Evolutionary conservation across 1,140 invertebrate genomes (phyloP).

Genomic region (Drosophila ogumai): DNA sequence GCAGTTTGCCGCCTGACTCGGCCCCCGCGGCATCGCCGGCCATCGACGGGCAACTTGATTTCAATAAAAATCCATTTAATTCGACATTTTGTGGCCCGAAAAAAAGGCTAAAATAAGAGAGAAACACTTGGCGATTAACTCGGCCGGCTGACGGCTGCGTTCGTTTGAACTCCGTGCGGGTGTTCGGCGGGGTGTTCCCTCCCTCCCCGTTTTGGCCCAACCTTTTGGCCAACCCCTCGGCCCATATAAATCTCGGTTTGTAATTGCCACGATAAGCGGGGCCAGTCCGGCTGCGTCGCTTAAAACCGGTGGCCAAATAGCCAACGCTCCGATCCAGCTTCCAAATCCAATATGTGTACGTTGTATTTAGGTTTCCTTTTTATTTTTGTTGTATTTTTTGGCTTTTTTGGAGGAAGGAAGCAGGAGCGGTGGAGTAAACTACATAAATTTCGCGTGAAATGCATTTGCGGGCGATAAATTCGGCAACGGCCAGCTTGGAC

Average conservation of each 20-base stretch:
- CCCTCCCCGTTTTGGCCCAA: not conserved
- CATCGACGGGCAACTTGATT: slow-evolving; percentile 58
- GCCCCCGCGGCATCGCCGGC: slow-evolving; percentile 12
- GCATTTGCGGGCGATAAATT: slow-evolving; percentile 79
- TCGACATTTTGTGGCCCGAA: slow-evolving; percentile 77
- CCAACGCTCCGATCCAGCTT: slow-evolving; percentile 45
- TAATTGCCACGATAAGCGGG: slow-evolving; percentile 77
- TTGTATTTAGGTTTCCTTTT: slow-evolving; percentile 11
- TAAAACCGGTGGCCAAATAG: slow-evolving; percentile 76
- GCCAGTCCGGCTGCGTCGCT: slow-evolving; percentile 58
- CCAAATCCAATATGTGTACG: slow-evolving; percentile 40
- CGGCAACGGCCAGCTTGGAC: slow-evolving; percentile 62
- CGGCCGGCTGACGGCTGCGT: slow-evolving; percentile 70
- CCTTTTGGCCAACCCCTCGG: slow-evolving; percentile 27
- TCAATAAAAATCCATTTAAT: slow-evolving; percentile 83
- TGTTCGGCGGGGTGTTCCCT: slow-evolving; percentile 38
- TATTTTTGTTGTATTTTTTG: slow-evolving; percentile 7
- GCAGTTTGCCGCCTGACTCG: slow-evolving; percentile 40
- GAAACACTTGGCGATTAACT: slow-evolving; percentile 77
- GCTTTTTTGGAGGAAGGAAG: not conserved
- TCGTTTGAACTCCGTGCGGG: slow-evolving; percentile 77
- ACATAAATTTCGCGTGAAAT: slow-evolving; percentile 83
- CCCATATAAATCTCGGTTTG: slow-evolving; percentile 77
- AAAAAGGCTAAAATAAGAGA: slow-evolving; percentile 16
- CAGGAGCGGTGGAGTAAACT: slow-evolving; percentile 42